Conservation (phyloP, 37 sponge, comb jelly and placozoan species). For the Cliona cf. orientalis region DNA sequence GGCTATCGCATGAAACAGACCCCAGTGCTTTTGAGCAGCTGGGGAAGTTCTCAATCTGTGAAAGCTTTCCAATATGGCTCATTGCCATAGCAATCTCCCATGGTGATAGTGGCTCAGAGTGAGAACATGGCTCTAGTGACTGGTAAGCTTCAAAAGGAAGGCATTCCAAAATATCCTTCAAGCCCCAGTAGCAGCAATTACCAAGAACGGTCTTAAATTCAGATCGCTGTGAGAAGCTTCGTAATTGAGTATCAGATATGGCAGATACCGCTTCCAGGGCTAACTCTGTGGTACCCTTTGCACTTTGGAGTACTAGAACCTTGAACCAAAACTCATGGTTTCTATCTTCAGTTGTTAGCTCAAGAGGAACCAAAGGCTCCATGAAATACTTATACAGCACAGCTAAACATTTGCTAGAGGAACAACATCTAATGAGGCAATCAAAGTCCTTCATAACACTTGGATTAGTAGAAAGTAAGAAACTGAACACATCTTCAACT, state of each 20-base stretch:
- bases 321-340: constrained; percentile 17
- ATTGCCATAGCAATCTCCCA: constrained; percentile 35
- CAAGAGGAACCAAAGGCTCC: too few species aligned
- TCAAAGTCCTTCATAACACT: too few species aligned
- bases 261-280: constrained; percentile 13
- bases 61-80: constrained; percentile 43
- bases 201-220: too few species aligned
- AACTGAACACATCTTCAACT: too few species aligned
- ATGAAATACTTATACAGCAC: too few species aligned
- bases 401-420: too few species aligned
- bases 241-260: constrained; percentile 16
- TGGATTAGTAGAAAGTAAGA: too few species aligned
- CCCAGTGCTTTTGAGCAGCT: background rate
- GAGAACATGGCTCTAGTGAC: too few species aligned
- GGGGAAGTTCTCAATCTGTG: background rate
- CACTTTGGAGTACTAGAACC: constrained; percentile 23
- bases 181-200: constrained; percentile 77
- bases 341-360: background rate
- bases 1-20: too few species aligned
- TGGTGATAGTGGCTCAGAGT: too few species aligned
- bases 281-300: constrained; percentile 14
- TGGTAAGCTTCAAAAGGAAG: constrained; percentile 14
- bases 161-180: constrained; percentile 40
- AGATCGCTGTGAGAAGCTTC: too few species aligned
- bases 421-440: too few species aligned